Evolutionary conservation across 1,140 invertebrate species (phyloP).

Genomic region (Conus betulinus): DNA sequence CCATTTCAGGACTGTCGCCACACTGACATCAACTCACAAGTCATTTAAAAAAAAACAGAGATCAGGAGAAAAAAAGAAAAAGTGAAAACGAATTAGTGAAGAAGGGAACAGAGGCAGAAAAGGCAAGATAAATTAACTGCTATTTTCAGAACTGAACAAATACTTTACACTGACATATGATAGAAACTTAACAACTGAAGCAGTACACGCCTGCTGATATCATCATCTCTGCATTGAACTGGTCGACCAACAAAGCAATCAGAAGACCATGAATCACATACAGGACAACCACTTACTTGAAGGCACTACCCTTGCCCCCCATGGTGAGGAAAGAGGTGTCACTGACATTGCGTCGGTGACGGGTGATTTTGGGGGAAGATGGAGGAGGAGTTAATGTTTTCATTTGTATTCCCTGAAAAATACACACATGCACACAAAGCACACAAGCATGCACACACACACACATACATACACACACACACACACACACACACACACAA

Average conservation of each 20-base stretch:
- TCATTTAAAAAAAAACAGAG: too few species aligned
- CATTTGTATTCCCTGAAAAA: constrained; percentile 17
- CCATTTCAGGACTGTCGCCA: too few species aligned
- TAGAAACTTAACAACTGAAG: too few species aligned
- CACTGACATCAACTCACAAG: too few species aligned
- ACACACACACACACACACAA: too few species aligned
- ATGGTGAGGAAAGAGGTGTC: constrained; percentile 91
- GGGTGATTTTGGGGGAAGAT: constrained; percentile 56
- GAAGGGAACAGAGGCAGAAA: neutral
- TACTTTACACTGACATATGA: too few species aligned
- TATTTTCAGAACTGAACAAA: too few species aligned
- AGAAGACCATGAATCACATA: neutral
- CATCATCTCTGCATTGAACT: too few species aligned
- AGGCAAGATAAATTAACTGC: too few species aligned
- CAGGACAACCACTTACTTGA: constrained; percentile 51
- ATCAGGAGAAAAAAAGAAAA: neutral
- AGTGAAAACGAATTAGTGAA: neutral
- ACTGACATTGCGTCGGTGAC: constrained; percentile 88
- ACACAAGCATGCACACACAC: too few species aligned
- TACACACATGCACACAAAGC: neutral
- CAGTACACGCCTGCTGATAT: too few species aligned
- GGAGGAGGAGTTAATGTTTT: constrained; percentile 56
- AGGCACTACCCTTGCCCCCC: constrained; percentile 75
- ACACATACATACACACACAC: neutral
- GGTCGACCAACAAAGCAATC: too few species aligned